Evolutionary conservation across 1,140 invertebrate genomes (phyloP), one percentile per base, ranked within the genome.

Genomic region (Zophobas morio): DNA sequence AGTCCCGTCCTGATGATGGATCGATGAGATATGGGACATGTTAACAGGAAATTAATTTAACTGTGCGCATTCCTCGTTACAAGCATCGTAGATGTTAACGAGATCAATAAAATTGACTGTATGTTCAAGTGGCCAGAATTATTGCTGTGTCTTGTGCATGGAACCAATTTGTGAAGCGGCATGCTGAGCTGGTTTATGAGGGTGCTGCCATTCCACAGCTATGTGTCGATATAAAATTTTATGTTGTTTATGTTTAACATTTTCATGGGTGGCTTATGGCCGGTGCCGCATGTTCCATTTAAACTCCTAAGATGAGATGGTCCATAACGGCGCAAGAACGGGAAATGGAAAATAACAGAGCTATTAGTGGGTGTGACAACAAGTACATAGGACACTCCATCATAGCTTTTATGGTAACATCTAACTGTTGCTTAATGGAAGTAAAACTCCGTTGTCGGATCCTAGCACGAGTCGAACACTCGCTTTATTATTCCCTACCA

Each of bases 171-270:
- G 60, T 66, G 60, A 42, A 42, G 60, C 60, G 33, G 39, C 60
- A 66, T 40, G 60, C 60, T 66, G 60, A 66, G 60, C 56, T 39
- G 36, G 4, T 66, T 66, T 66, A 66, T 42, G 60, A 66, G 60
- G 60, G 60, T 63, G 57, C 60, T 66, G 75, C n/a, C 53, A 70
- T 72, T 72, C 35, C 70, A 72, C 46, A 36, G 36, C 51, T 20
- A 54, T 53, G 49, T 73, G 46, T 53, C 71, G 71, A 73, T 73
- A 73, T 73, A 73, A 73, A 73, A 73, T 57, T 73, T 73, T 73
- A 73, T 57, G 71, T 56, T 73, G 71, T 73, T 73, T 73, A 73
- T 53, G 71, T 53, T 73, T 54, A 73, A 66, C 71, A 54, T 73
- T 73, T 53, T 53, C 71, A 73, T 73, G 46, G 71, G 71, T 57